Evolutionary conservation across 2,888 invertebrate species (phyloP), one percentile per base, ranked within the genome.

Genomic region (Lasiommata megera): DNA sequence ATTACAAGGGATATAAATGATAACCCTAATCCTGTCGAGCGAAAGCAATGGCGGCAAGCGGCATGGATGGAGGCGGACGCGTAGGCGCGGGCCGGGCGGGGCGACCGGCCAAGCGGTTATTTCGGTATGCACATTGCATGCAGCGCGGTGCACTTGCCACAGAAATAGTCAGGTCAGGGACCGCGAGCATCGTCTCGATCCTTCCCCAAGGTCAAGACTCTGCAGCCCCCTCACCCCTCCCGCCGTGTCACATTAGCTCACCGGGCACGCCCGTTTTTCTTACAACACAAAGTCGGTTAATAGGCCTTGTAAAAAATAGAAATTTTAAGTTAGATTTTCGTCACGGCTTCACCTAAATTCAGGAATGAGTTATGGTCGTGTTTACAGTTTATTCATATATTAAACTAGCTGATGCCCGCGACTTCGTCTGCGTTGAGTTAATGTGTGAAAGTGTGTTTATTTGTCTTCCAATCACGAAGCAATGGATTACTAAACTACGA

Each of bases 111-210:
- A 74, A 79, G 81, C 82, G 82, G 86, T 87, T 90, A 90, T 90
- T 90, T 89, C 88, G 87, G 90, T 89, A 90, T 88, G 89, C 90
- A 88, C 88, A 90, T 89, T 90, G 89, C 88, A 88, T 82, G 86
- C 86, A 78, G 84, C 81, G 79, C 76, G 74, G 79, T 84, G 86
- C 89, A 89, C 89, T 89, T 88, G 89, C 90, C 85, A 89, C 89
- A 89, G 87, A 89, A 89, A 89, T 88, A 89, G 89, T 86, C 88
- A 88, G 89, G 89, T 89, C 89, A 89, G 88, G 89, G 89, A 89
- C 89, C 89, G 89, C 87, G 79, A 82, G 77, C 79, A 72, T 79
- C 80, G 84, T 78, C 79, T 81, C 88, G 83, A 88, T 87, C 88
- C 89, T 89, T 84, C 87, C 88, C 84, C 89, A 90, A 90, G 89